A percentile compares a stretch with the other conserved stretches of the same genome.
Evolutionary conservation across 2,113 vertebrate species (phyloP).

Genomic region (Ursus arctos): DNA sequence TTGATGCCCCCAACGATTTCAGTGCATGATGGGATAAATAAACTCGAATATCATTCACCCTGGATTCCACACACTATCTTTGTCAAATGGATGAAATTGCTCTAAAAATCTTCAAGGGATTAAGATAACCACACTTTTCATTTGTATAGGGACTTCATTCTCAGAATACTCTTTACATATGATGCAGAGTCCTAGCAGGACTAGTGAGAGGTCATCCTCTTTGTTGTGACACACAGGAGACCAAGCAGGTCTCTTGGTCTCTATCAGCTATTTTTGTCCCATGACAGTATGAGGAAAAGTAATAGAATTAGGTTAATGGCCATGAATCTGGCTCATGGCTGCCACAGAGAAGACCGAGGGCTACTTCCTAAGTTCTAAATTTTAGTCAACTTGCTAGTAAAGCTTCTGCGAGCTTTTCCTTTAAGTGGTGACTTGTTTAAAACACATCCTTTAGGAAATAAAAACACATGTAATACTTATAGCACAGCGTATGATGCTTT

Average conservation of each 20-base stretch:
- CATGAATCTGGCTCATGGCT: not conserved
- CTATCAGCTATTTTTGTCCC: not conserved
- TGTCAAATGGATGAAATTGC: not conserved
- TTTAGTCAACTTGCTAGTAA: not conserved
- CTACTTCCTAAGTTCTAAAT: not conserved
- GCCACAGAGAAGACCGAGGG: not conserved
- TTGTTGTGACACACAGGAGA: not conserved
- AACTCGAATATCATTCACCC: not conserved
- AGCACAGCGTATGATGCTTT: not conserved
- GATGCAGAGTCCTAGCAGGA: not conserved
- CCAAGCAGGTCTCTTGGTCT: not conserved
- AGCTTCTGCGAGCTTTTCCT: not conserved
- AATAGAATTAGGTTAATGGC: not conserved
- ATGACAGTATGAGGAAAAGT: not conserved
- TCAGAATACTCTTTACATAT: not conserved
- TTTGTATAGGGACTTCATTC: not conserved
- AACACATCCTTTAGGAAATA: not conserved
- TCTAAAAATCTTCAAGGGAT: not conserved
- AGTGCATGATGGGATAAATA: not conserved
- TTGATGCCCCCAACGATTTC: not conserved
- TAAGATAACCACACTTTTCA: not conserved
- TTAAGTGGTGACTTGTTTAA: not conserved
- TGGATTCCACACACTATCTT: not conserved
- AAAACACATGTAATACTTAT: not conserved
- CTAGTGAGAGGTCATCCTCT: not conserved